Conservation (phyloP, 2,113 vertebrate genomes). For the Onychostoma macrolepis region DNA sequence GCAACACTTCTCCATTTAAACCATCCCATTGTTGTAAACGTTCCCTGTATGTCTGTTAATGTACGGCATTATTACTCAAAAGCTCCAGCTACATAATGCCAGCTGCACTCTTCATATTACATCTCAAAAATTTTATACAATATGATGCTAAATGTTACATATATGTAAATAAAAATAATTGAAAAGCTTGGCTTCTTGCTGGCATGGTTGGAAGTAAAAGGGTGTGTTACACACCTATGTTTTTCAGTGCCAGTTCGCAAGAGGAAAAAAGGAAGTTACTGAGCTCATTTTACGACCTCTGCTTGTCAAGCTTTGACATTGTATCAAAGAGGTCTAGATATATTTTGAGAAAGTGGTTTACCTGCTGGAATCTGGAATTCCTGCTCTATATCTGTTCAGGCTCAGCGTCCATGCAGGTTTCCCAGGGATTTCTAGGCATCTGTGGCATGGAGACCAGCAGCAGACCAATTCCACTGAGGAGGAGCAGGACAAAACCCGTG, state of each 20-base stretch:
- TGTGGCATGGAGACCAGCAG: constrained; percentile 92
- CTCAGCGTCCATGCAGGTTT: constrained; percentile 96
- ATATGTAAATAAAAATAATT: not conserved
- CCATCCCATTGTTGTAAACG: not conserved
- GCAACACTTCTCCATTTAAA: not conserved
- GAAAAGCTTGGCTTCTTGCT: not conserved
- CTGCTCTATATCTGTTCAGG: constrained; percentile 75
- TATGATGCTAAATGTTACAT: not conserved
- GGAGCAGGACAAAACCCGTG: constrained; percentile 85
- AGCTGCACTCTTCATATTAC: not conserved
- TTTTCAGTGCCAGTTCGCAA: not conserved
- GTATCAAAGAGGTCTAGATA: not conserved
- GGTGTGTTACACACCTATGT: not conserved
- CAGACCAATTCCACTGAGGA: constrained; percentile 85
- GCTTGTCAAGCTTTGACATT: not conserved
- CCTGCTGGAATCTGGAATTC: not conserved
- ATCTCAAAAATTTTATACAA: not conserved
- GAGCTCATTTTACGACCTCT: not conserved
- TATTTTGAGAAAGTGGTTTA: constrained; percentile 32
- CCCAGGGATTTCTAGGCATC: constrained; percentile 97
- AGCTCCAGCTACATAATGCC: constrained; percentile 43
- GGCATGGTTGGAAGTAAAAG: not conserved
- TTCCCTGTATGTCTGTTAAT: constrained; percentile 14
- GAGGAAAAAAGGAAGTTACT: not conserved
- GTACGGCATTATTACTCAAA: constrained; percentile 65